Percentiles rank a stretch among this genome's conserved stretches.
Evolutionary conservation across 1,140 invertebrate genomes (phyloP).

Genomic region (Caerostris extrusa): DNA sequence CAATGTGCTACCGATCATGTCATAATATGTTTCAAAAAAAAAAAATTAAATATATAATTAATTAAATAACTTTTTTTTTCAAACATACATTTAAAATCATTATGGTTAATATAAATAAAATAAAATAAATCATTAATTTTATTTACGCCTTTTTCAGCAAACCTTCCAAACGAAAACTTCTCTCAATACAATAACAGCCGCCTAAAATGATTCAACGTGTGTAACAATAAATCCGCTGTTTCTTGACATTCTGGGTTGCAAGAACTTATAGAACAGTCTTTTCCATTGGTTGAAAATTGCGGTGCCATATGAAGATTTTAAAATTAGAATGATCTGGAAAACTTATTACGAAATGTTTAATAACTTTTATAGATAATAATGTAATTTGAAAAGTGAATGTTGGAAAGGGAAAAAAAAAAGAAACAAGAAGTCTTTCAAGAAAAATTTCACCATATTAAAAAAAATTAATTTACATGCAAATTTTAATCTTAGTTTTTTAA

Average conservation of each 20-base stretch:
- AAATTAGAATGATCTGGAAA: not conserved
- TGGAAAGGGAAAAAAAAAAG: too few species aligned
- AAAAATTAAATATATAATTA: too few species aligned
- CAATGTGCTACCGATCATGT: too few species aligned
- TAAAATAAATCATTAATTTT: not conserved
- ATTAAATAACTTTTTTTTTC: not conserved
- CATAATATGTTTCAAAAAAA: too few species aligned
- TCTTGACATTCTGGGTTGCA: constrained; percentile 11
- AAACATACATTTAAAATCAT: not conserved
- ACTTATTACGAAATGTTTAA: too few species aligned
- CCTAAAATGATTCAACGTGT: constrained; percentile 24
- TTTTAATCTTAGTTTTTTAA: too few species aligned
- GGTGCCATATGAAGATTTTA: not conserved
- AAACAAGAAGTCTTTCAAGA: too few species aligned
- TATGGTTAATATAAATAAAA: not conserved
- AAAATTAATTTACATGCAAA: too few species aligned
- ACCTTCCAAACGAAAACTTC: not conserved
- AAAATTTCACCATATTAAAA: too few species aligned
- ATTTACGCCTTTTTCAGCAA: not conserved
- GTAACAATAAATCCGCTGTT: constrained; percentile 1
- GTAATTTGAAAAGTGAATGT: too few species aligned
- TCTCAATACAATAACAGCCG: not conserved
- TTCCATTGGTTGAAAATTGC: not conserved
- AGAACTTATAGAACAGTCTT: not conserved
- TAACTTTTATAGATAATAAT: too few species aligned